These are phyloP conservation scores for Oreotrochilus melanogaster DNA, from an alignment of 2,113 vertebrate species.

Conservation along the genomic window DNA sequence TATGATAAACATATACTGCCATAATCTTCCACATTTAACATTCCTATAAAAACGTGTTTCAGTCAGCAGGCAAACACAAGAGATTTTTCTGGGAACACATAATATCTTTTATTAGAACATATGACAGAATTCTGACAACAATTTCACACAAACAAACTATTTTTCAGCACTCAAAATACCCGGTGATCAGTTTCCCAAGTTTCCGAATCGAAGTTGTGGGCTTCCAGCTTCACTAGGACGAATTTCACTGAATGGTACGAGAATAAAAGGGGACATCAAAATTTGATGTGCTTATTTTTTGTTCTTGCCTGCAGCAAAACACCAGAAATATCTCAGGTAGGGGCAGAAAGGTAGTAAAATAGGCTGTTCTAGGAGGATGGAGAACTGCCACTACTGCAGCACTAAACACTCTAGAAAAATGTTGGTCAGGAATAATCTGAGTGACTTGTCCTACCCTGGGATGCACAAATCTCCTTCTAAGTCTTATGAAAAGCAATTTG, in stretches of 20 bases:
- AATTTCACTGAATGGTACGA: neutral
- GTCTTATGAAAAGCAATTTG: neutral
- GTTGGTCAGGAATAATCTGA: neutral
- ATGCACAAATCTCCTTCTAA: neutral
- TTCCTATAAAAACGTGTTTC: neutral
- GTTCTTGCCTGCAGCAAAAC: neutral
- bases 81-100: neutral
- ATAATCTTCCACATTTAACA: slow-evolving; percentile 25
- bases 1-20: slow-evolving; percentile 9
- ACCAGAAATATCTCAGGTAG: neutral
- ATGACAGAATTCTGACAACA: neutral
- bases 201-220: neutral
- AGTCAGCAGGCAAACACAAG: neutral
- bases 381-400: neutral
- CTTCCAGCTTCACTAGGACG: neutral
- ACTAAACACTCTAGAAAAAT: neutral
- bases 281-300: neutral
- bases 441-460: neutral
- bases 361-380: neutral
- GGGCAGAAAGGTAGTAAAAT: neutral
- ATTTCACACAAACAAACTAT: neutral
- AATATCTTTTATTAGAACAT: neutral
- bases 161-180: neutral
- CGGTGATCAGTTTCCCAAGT: neutral
- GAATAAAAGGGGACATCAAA: neutral